Conservation (phyloP, 2,888 invertebrate species). For the Drosophila mimetica region DNA sequence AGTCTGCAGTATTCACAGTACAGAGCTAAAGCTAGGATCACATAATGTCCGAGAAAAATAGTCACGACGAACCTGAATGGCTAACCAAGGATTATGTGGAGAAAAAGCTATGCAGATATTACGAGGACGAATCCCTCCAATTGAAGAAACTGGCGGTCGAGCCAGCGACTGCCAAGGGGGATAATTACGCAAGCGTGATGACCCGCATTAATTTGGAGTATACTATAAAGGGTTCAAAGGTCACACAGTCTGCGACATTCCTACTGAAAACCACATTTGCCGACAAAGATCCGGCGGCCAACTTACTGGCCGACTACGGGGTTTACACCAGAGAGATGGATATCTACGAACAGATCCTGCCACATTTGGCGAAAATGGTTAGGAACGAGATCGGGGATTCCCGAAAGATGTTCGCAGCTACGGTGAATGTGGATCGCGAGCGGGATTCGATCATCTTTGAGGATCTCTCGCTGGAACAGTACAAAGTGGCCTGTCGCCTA, state of each 20-base stretch:
- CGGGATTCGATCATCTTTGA: constrained; percentile 75
- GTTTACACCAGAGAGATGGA: constrained; percentile 70
- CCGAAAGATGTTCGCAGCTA: constrained; percentile 64
- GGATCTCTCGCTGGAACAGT: constrained; percentile 68
- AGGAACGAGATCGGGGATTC: constrained; percentile 49
- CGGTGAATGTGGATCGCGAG: constrained; percentile 70
- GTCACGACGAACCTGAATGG: constrained; percentile 51
- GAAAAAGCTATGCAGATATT: constrained; percentile 40
- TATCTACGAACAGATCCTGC: constrained; percentile 76
- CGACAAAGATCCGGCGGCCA: constrained; percentile 48
- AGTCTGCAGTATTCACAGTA: background rate
- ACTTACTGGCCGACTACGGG: constrained; percentile 53
- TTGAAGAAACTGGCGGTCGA: constrained; percentile 43
- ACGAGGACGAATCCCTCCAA: constrained; percentile 41
- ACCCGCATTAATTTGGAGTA: constrained; percentile 58
- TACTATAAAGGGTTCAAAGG: constrained; percentile 8
- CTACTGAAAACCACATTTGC: constrained; percentile 64
- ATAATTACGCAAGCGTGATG: constrained; percentile 73
- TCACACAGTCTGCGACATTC: constrained; percentile 31
- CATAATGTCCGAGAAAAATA: constrained; percentile 11
- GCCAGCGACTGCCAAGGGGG: constrained; percentile 65
- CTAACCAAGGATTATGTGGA: constrained; percentile 58
- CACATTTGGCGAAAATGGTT: constrained; percentile 62
- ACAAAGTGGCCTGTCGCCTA: constrained; percentile 59
- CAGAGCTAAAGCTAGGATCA: background rate